These are phyloP conservation scores for Camponotus pennsylvanicus DNA, from an alignment of 1,140 invertebrate species.

Conservation along the genomic window DNA sequence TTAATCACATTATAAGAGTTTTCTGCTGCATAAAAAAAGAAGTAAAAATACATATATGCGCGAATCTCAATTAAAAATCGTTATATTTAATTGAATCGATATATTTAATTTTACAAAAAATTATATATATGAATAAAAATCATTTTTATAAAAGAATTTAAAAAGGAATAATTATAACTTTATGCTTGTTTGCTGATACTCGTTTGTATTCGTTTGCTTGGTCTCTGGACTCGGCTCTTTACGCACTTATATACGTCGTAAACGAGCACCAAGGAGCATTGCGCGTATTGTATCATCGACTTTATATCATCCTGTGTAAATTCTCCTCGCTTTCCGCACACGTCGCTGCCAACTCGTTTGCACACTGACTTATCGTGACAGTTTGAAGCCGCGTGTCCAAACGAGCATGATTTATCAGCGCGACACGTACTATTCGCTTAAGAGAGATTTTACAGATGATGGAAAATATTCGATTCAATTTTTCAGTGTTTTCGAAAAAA, in stretches of 20 bases:
- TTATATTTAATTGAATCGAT: no score
- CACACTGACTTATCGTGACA: constrained; percentile 14
- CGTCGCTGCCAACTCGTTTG: constrained; percentile 42
- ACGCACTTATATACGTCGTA: background rate
- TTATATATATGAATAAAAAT: no score
- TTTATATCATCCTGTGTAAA: constrained; percentile 32
- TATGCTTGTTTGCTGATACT: no score
- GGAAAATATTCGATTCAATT: background rate
- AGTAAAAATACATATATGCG: background rate
- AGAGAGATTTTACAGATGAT: constrained; percentile 31
- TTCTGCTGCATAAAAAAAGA: background rate
- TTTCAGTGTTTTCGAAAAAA: background rate
- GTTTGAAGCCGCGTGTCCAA: constrained; percentile 24
- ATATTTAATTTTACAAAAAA: no score
- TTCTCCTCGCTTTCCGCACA: constrained; percentile 41
- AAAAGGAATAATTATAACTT: no score
- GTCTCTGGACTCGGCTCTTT: no score
- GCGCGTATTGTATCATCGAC: constrained; percentile 35
- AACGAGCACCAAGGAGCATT: background rate
- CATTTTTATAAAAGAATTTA: no score
- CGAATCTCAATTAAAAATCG: no score
- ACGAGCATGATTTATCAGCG: constrained; percentile 37
- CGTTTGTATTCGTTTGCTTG: no score
- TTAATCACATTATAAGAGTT: background rate
- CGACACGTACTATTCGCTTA: background rate